Base-by-base conservation (phyloP, 2,888 invertebrate genomes). In the Drosophila seclusa region DNA sequence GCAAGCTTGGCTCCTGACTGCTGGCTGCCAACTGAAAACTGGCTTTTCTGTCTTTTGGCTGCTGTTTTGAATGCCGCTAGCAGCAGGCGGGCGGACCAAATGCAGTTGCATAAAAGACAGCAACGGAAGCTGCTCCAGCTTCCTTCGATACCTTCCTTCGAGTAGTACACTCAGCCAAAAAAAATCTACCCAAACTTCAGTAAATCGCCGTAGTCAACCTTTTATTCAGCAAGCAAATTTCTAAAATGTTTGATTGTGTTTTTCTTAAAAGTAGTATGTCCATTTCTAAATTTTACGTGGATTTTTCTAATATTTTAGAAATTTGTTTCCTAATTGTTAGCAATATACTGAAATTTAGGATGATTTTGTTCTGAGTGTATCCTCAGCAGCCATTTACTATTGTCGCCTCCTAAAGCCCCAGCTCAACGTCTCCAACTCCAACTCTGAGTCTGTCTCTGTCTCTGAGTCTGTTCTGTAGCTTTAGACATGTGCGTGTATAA, bases 101-200 rank as follows among this genome's bases (percentile, higher is more conserved):
- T 87, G 87, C 87, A 87, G 87, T 89, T 86, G 91, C 85, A 86
- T 86, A 90, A 90, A 90, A 89, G 90, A 81, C 80, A 82, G 80
- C 73, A 90, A 61, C 89, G 86, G 85, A 89, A 89, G 85, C 88
- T 16, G 68, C 74, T 74, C 80, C 24, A 24, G 24, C 45, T 45
- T 45, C 24, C 45, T 45, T 78, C 70, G 74, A 82, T 85, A 88
- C 89, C 84, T 45, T 63, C 69, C 78, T 57, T 36, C 59, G 48
- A 58, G 50, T 18, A 27, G 48, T 53, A 72, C 45, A 45, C 45
- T 45, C 8, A 21, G 45, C 24, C 8, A 40, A 40, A 38, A 40
- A 18, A n/a, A 40, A 4, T 10, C 8, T n/a, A 7, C 16, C 16
- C 16, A 36, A 18, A 36, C 16, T 36, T 18, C 36, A 36, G 16